Base-by-base conservation (phyloP, 2,113 vertebrate genomes). In the Saimiri boliviensis region DNA sequence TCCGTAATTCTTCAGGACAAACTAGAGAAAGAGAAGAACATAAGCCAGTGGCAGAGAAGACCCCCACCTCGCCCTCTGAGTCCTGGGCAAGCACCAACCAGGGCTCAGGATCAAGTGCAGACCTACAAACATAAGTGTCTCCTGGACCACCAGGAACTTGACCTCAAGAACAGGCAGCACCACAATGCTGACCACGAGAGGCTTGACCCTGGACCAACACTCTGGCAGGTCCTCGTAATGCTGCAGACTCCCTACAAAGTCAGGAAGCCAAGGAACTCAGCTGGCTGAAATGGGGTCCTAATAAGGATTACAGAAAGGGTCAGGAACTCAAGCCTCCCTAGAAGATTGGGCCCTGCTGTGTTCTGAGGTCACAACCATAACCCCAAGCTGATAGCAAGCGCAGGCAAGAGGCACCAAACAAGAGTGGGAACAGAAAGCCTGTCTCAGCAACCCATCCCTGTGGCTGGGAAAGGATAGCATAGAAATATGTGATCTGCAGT, bases 1-100 rank as follows among this genome's bases (percentile, higher is more conserved):
- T 1, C 99, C 99, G 6, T 99, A 99, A 98, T 99, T 99, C 98
- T 99, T 99, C 96, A 99, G 96, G 49, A 99, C 99, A 96, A 99
- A 99, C 99, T 99, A 95, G 2, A 66, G 0, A 60, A 6, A 63
- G 20, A 88, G 17, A 91, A 82, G 13, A 40, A 54, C 1, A 8
- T 86, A 40, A 81, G 32, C 8, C 14, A 40, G 19, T 52, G 37
- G 35, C 3, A 42, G 1, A 52, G 13, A 40, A 45, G 42, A 40
- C 23, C 3, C 21, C 21, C 21, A 17, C 27, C 40, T 32, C 20
- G 6, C 35, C 37, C 73, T 70, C 63, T 12, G 20, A 90, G 40
- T 37, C 49, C 87, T 60, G 17, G 0, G 6, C 37, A 60, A 23
- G 40, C 70, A 88, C 49, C 27, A 45, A 27, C 16, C 21, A 70